A percentile compares a stretch with the other conserved stretches of the same genome.
Conservation (phyloP, 2,113 vertebrate genomes). For the Galeopterus variegatus region DNA sequence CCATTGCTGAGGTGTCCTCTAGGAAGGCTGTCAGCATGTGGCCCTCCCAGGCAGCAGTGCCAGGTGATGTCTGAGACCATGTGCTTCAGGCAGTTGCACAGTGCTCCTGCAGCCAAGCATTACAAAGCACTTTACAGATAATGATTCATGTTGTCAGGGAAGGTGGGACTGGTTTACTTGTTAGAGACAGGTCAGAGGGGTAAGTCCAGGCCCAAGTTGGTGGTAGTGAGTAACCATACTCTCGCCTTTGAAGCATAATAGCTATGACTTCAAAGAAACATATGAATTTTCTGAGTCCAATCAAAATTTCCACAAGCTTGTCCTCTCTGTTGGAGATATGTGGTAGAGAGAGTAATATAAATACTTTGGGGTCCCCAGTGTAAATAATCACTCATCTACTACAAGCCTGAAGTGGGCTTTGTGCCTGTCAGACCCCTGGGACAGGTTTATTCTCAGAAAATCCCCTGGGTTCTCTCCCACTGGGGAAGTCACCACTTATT, state of each 20-base stretch:
- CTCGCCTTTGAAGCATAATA: background rate
- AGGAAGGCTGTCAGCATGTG: background rate
- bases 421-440: background rate
- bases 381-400: background rate
- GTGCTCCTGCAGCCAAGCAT: background rate
- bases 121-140: background rate
- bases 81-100: background rate
- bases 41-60: background rate
- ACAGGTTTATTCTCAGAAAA: background rate
- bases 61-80: background rate
- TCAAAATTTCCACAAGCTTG: background rate
- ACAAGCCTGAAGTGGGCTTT: background rate
- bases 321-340: background rate
- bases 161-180: background rate
- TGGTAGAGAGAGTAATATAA: background rate
- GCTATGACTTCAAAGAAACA: background rate
- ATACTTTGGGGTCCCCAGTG: background rate
- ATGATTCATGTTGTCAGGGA: background rate
- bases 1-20: background rate
- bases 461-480: background rate
- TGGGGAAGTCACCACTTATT: background rate
- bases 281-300: background rate
- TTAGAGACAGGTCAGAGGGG: background rate
- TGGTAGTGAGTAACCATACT: background rate
- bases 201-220: background rate